Base-by-base conservation (phyloP, 2,888 invertebrate genomes). In the Drosophila silvestris region DNA sequence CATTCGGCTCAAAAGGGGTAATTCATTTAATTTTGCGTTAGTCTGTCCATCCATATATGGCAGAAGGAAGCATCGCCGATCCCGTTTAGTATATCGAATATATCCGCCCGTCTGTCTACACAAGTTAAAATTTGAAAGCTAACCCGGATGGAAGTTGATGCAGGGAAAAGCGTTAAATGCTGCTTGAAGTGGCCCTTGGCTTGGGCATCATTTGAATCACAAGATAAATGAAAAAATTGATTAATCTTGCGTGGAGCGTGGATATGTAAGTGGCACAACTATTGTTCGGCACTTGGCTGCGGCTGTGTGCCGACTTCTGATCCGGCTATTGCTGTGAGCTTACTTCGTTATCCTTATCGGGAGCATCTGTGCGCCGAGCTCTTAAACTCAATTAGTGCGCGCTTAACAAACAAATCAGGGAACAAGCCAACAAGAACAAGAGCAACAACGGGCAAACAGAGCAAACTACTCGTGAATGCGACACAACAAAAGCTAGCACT, bases 361-460 rank as follows among this genome's bases (percentile, higher is more conserved):
- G 32, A 32, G 26, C 63, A 84, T 87, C 84, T 74, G 82, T 65
- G 75, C 59, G 68, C 47, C 58, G 72, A 61, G 63, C 86, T 70
- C 82, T 80, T 82, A 59, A 88, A 72, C 88, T 90, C 82, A 87
- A 87, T 87, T 87, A 87, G 86, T 82, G 89, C 90, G 79, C 90
- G 86, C 76, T 87, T 75, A 78, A 77, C 81, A 73, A 84, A 79
- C 78, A 83, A 89, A 85, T 76, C 72, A 73, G 67, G 57, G 63
- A 72, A 69, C 60, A 70, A 65, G 44, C 59, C 64, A 60, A 44
- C 53, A 47, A 32, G 16, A 50, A 32, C 12, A 47, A 35, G 33
- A 63, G 56, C 47, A 61, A 5, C 14, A 33, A 0, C 30, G 9
- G n/a, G n/a, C 44, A 59, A 47, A 32, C 56, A 35, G 32, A 58